Evolutionary conservation across 2,113 vertebrate species (phyloP).

Genomic region (Progne subis): DNA sequence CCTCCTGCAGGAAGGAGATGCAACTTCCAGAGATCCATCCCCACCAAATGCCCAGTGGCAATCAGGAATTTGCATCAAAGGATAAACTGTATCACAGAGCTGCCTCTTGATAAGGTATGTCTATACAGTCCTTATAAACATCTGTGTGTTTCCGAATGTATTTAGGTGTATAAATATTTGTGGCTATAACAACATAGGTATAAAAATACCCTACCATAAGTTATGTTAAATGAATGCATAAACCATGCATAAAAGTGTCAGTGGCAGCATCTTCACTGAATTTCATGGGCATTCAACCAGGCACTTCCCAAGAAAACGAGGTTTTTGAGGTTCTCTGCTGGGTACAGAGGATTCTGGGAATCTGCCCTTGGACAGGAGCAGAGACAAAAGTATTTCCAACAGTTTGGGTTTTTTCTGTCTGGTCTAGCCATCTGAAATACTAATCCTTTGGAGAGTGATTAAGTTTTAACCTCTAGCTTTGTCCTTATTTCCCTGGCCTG

Average conservation of each 20-base stretch:
- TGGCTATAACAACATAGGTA: not conserved
- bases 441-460: not conserved
- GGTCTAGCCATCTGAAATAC: not conserved
- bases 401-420: not conserved
- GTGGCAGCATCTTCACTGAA: not conserved
- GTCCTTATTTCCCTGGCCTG: not conserved
- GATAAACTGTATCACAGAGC: not conserved
- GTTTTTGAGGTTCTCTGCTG: not conserved
- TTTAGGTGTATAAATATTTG: not conserved
- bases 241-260: not conserved
- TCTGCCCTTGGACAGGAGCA: not conserved
- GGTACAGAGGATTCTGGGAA: not conserved
- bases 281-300: not conserved
- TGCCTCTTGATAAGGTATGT: not conserved
- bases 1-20: not conserved
- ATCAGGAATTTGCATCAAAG: not conserved
- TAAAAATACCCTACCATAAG: not conserved
- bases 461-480: not conserved
- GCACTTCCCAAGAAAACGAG: not conserved
- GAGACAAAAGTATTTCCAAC: not conserved
- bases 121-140: not conserved
- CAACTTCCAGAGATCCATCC: not conserved
- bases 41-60: not conserved
- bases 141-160: not conserved
- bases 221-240: not conserved